Conservation (phyloP, 2,113 vertebrate genomes). For the Sceloporus tristichus region DNA sequence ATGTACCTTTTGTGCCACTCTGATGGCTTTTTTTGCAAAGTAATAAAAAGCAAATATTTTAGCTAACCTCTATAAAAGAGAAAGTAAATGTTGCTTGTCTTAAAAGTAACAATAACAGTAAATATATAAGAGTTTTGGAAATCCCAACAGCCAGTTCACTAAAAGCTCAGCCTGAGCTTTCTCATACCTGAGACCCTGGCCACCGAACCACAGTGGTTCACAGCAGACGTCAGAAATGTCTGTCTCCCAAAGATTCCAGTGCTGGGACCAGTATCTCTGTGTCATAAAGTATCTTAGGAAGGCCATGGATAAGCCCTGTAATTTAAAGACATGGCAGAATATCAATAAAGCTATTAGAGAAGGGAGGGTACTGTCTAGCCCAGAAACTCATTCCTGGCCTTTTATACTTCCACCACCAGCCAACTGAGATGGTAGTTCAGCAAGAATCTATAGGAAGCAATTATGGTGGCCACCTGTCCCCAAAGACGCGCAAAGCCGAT, state of each 20-base stretch:
- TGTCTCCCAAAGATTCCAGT: background rate
- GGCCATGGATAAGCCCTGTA: slow-evolving; percentile 21
- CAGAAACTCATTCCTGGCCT: slow-evolving; percentile 37
- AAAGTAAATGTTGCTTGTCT: too few relatives aligned
- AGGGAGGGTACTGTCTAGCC: slow-evolving; percentile 34
- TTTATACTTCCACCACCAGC: slow-evolving; percentile 12
- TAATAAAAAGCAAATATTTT: too few relatives aligned
- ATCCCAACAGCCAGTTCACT: too few relatives aligned
- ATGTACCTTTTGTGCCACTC: too few relatives aligned
- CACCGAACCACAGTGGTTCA: background rate
- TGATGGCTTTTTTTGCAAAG: too few relatives aligned
- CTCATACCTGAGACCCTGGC: background rate
- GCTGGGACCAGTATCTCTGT: background rate
- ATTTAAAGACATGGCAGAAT: slow-evolving; percentile 40
- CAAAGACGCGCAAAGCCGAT: background rate
- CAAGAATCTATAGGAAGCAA: slow-evolving; percentile 21
- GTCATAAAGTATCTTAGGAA: slow-evolving; percentile 14
- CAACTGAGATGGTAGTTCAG: slow-evolving; percentile 35
- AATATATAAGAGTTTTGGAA: too few relatives aligned
- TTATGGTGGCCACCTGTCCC: slow-evolving; percentile 35
- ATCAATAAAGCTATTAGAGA: slow-evolving; percentile 46
- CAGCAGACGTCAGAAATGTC: slow-evolving; percentile 16
- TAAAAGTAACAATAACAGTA: too few relatives aligned
- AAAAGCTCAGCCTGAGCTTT: background rate
- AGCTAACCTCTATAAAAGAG: too few relatives aligned